Evolutionary conservation across 2,888 invertebrate species (phyloP).

Genomic region (Cerceris ruficornis): DNA sequence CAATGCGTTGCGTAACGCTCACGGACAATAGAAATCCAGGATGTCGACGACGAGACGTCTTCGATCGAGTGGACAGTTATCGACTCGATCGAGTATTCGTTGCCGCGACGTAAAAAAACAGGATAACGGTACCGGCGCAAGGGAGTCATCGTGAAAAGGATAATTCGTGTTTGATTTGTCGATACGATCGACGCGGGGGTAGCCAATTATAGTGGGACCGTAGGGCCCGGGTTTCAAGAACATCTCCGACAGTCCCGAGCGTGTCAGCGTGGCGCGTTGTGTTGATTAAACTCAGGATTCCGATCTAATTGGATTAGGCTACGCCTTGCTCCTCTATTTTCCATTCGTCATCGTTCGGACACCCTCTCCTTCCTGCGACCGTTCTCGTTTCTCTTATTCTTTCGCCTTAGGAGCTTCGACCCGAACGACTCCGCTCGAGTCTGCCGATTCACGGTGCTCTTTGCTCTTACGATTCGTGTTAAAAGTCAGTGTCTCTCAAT

Average conservation of each 20-base stretch:
- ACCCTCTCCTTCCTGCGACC: neutral
- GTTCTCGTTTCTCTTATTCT: neutral
- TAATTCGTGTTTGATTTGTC: slow-evolving; percentile 68
- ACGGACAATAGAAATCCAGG: neutral
- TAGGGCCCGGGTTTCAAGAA: slow-evolving; percentile 22
- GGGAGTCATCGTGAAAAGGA: slow-evolving; percentile 52
- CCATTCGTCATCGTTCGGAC: slow-evolving; percentile 65
- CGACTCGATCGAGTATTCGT: slow-evolving; percentile 17
- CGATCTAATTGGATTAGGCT: slow-evolving; percentile 76
- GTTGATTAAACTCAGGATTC: slow-evolving; percentile 74
- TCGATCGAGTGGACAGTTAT: neutral
- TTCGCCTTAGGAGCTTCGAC: slow-evolving; percentile 5
- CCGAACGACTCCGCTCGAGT: slow-evolving; percentile 10
- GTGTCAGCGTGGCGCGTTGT: slow-evolving; percentile 51
- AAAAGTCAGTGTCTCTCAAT: slow-evolving; percentile 30
- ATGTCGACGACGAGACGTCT: slow-evolving; percentile 5
- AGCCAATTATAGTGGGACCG: slow-evolving; percentile 62
- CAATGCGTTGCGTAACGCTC: slow-evolving; percentile 1
- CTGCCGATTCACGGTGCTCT: slow-evolving; percentile 32
- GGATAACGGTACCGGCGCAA: slow-evolving; percentile 47
- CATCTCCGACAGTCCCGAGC: slow-evolving; percentile 30
- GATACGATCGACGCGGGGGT: slow-evolving; percentile 61
- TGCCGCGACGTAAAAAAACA: neutral
- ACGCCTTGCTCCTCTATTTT: slow-evolving; percentile 54
- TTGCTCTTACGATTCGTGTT: slow-evolving; percentile 10